These are phyloP conservation scores for Aricia artaxerxes DNA, from an alignment of 2,888 invertebrate genomes.

Conservation along the genomic window DNA sequence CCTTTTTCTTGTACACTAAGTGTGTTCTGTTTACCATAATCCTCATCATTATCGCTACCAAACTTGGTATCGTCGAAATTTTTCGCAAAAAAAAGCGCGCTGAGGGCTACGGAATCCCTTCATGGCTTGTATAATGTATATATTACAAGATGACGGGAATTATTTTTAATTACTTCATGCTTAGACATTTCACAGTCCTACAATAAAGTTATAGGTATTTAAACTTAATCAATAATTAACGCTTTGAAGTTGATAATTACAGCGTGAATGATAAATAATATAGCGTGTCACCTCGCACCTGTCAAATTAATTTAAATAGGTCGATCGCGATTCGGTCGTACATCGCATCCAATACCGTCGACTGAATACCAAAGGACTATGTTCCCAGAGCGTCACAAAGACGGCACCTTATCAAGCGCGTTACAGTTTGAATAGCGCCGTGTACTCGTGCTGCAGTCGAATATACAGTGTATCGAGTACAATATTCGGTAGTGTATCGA, in stretches of 20 bases:
- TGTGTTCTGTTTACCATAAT: conserved; percentile 14
- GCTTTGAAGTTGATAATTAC: neutral
- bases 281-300: neutral
- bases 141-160: too few species aligned
- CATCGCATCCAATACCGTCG: conserved; percentile 27
- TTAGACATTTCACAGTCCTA: too few species aligned
- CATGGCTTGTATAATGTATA: too few species aligned
- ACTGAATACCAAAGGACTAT: conserved; percentile 32
- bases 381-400: conserved; percentile 33
- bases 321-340: conserved; percentile 28
- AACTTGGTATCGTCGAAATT: neutral
- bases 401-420: conserved; percentile 33
- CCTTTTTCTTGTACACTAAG: conserved; percentile 11
- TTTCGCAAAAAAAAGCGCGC: neutral
- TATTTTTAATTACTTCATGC: too few species aligned
- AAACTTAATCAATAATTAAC: too few species aligned
- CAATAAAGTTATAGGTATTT: too few species aligned
- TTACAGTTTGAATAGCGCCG: conserved; percentile 33
- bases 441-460: conserved; percentile 36
- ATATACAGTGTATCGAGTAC: conserved; percentile 57
- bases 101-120: too few species aligned
- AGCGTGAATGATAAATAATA: neutral
- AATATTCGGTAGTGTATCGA: conserved; percentile 71
- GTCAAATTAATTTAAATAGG: conserved; percentile 13
- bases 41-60: neutral